Evolutionary conservation across 2,113 vertebrate species (phyloP).

Genomic region (Orcinus orca): DNA sequence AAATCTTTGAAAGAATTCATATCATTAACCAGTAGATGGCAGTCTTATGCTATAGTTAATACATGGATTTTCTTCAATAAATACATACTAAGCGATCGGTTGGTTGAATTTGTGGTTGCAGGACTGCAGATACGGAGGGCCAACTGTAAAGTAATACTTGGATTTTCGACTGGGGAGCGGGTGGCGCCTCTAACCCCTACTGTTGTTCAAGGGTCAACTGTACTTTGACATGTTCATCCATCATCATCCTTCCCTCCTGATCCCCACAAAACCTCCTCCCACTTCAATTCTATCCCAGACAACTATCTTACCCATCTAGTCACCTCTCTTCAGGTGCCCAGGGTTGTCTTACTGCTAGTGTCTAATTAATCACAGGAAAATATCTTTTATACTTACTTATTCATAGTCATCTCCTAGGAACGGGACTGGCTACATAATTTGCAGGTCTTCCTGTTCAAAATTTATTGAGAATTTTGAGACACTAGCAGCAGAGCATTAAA

Average conservation of each 20-base stretch:
- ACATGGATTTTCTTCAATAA: background rate
- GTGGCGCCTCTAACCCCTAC: background rate
- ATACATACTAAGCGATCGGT: background rate
- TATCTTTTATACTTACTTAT: background rate
- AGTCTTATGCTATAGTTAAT: background rate
- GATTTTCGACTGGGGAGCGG: background rate
- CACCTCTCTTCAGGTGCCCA: background rate
- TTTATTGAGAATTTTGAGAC: background rate
- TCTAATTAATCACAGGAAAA: background rate
- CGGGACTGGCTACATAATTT: background rate
- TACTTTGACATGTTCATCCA: background rate
- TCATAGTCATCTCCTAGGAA: background rate
- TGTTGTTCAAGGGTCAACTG: background rate
- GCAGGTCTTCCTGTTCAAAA: background rate
- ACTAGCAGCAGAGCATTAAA: background rate
- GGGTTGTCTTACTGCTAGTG: background rate
- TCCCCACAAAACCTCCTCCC: background rate
- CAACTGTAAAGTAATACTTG: background rate
- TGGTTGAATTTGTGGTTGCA: background rate
- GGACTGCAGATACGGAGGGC: background rate
- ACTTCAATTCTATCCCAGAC: background rate
- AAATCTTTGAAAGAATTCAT: background rate
- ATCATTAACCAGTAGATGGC: conserved; percentile 43
- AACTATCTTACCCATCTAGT: background rate
- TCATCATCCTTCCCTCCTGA: no score